Base-by-base conservation (phyloP, 2,888 invertebrate genomes). In the Tanypteryx hageni region DNA sequence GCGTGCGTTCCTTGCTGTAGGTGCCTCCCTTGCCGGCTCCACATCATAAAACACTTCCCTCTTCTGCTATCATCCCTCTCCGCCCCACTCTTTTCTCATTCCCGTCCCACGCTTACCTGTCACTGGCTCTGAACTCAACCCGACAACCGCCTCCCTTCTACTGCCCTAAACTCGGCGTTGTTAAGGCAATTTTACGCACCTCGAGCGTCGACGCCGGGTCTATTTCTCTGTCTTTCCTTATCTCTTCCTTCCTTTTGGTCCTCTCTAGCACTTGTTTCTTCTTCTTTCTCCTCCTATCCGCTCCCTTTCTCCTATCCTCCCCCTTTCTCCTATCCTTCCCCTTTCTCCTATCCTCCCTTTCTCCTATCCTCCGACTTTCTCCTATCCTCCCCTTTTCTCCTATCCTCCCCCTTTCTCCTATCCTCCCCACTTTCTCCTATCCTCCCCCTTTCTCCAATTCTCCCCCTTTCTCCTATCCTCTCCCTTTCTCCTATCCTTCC, bases 31-130 rank as follows among this genome's bases (percentile, higher is more conserved):
- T 57, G 57, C n/a, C 83, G 83, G 83, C 44, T 83, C 83, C n/a
- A n/a, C 83, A 57, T 83, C 89, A 64, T 89, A 68, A 89, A 89
- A 89, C 89, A 89, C 89, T 89, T 22, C 56, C 89, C 18, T 57
- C 56, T 56, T 64, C 61, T 31, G 0, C n/a, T 61, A 86, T 85
- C 82, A 82, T 82, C 76, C 83, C 16, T 86, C 61, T 18, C 61
- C 85, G 44, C 27, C 89, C 31, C n/a, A 83, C 83, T 57, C 16
- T 27, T 76, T 22, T 76, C 76, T 76, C 76, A 27, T 13, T 22
- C 4, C 76, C 76, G 76, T 76, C 76, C 76, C 76, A 76, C 76
- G 76, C 76, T 27, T 13, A 7, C 22, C 76, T 76, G 76, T 76
- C 76, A 76, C 76, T n/a, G 76, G 76, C 76, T 27, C 76, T 27